phyloP scores from a whole-genome alignment of 1,140 invertebrate species.

The Proales similis region DNA sequence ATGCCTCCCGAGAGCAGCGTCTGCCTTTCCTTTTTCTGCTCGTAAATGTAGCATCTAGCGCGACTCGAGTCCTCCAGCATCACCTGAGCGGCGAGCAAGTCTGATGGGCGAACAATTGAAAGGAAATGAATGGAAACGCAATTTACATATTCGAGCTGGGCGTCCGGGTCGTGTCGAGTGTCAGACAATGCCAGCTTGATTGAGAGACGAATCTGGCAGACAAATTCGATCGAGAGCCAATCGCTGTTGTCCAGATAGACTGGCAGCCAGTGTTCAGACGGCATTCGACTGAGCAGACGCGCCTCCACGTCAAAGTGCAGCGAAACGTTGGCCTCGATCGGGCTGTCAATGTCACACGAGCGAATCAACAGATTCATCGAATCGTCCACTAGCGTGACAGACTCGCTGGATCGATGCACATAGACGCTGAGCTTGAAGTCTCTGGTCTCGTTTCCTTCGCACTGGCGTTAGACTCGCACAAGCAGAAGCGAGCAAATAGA shows the following conservation, averaged over 20 bases:
- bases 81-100: too few relatives aligned
- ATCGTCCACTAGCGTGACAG: conserved; percentile 3
- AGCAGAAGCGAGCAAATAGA: neutral
- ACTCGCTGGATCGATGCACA: neutral
- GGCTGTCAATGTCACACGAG: neutral
- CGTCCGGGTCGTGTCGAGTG: too few relatives aligned
- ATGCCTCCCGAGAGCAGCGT: too few relatives aligned
- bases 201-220: conserved; percentile 14
- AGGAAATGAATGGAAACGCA: too few relatives aligned
- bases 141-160: too few relatives aligned
- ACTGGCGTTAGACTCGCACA: neutral
- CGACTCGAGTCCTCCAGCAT: too few relatives aligned
- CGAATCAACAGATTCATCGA: conserved; percentile 3
- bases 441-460: conserved; percentile 1
- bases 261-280: conserved; percentile 11
- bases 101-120: too few relatives aligned
- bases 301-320: conserved; percentile 7
- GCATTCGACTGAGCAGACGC: neutral
- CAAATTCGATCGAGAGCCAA: conserved; percentile 19
- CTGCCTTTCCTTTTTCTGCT: too few relatives aligned
- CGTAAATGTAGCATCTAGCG: too few relatives aligned
- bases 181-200: too few relatives aligned
- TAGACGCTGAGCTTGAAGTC: conserved; percentile 10
- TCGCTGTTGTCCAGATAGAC: conserved; percentile 11
- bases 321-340: neutral